Percentiles rank a stretch among this genome's conserved stretches.
Evolutionary conservation across 2,888 invertebrate genomes (phyloP).

Genomic region (Apamea monoglypha): DNA sequence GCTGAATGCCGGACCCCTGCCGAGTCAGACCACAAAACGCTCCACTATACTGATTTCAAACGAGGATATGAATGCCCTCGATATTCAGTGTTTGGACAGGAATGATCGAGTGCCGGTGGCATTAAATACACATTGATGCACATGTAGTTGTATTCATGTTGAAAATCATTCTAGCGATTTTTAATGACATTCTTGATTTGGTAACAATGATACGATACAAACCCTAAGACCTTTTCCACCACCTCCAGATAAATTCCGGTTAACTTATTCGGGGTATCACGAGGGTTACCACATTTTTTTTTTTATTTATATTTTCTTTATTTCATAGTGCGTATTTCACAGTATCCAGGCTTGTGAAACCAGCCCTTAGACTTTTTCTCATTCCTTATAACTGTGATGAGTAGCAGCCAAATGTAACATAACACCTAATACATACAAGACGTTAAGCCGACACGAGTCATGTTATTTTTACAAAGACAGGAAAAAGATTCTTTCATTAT

Average conservation of each 20-base stretch:
- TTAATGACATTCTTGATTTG: slow-evolving; percentile 21
- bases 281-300: no score
- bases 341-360: neutral
- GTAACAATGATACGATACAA: neutral
- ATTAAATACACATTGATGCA: slow-evolving; percentile 52
- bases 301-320: neutral
- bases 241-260: neutral
- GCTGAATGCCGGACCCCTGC: slow-evolving; percentile 78
- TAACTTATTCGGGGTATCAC: neutral
- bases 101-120: slow-evolving; percentile 73
- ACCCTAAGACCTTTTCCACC: neutral
- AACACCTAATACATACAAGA: slow-evolving; percentile 20
- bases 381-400: neutral
- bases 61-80: slow-evolving; percentile 73
- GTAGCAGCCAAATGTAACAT: slow-evolving; percentile 8
- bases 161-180: slow-evolving; percentile 28
- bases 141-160: slow-evolving; percentile 10
- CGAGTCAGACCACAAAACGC: slow-evolving; percentile 76
- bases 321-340: neutral
- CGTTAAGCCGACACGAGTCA: slow-evolving; percentile 19
- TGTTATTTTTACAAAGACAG: slow-evolving; percentile 1
- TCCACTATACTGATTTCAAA: slow-evolving; percentile 71
- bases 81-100: slow-evolving; percentile 76
- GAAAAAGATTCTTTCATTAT: neutral
- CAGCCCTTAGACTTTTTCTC: neutral